A percentile compares a stretch with the other conserved stretches of the same genome.
These are phyloP conservation scores for Dyspetes luteomarginatus DNA, from an alignment of 2,888 invertebrate genomes.

Conservation along the genomic window DNA sequence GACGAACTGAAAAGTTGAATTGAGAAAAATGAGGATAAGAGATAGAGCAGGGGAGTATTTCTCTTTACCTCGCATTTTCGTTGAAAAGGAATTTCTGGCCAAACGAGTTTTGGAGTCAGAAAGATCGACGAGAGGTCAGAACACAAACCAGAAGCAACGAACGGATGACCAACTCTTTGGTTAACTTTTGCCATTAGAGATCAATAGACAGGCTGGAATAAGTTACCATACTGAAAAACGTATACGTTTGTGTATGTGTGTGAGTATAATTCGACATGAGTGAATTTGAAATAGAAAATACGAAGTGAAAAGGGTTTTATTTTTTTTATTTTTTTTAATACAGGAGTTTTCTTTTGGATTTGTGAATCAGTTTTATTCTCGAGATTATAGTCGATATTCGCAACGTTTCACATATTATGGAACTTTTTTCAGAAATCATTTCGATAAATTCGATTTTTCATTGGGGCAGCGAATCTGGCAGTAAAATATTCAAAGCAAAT, in stretches of 20 bases:
- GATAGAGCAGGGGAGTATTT: background rate
- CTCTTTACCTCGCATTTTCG: slow-evolving; percentile 15
- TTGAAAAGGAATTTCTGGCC: background rate
- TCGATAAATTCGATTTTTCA: too few relatives aligned
- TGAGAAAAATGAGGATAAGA: background rate
- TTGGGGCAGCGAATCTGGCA: background rate
- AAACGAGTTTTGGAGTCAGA: slow-evolving; percentile 12
- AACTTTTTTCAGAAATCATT: too few relatives aligned
- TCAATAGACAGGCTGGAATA: background rate
- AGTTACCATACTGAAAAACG: background rate
- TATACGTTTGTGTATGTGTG: background rate
- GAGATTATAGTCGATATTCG: too few relatives aligned
- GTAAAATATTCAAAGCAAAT: too few relatives aligned
- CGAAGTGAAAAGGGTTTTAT: background rate
- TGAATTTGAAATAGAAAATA: background rate
- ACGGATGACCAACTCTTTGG: background rate
- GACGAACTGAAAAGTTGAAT: slow-evolving; percentile 25
- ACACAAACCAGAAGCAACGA: background rate
- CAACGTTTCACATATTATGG: too few relatives aligned
- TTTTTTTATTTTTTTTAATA: too few relatives aligned
- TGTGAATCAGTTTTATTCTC: too few relatives aligned
- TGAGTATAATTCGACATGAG: background rate
- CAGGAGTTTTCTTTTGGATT: too few relatives aligned
- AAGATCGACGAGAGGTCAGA: slow-evolving; percentile 13
- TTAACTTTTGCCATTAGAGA: background rate